Evolutionary conservation across 1,140 invertebrate genomes (phyloP).

Genomic region (Drosophila oshimai): DNA sequence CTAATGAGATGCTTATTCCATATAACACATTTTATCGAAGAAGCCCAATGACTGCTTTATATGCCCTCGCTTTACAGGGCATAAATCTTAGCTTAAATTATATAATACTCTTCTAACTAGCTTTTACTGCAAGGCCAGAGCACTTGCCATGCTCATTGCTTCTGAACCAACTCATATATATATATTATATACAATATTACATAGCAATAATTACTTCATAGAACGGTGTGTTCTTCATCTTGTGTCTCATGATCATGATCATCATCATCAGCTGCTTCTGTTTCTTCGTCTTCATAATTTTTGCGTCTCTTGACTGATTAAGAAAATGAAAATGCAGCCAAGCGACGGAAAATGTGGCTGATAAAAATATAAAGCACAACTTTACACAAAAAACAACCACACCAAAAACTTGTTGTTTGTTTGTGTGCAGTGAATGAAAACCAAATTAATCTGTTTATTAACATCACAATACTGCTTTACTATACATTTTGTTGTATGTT

Average conservation of each 20-base stretch:
- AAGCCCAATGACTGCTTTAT: too few relatives aligned
- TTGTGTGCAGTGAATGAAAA: conserved; percentile 62
- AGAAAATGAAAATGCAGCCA: conserved; percentile 71
- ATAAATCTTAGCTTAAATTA: conserved; percentile 26
- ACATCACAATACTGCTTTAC: not conserved
- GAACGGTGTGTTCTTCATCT: conserved; percentile 24
- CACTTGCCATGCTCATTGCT: conserved; percentile 67
- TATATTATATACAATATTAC: conserved; percentile 1
- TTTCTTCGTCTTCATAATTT: conserved; percentile 1
- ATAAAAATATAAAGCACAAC: conserved; percentile 43
- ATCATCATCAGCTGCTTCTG: not conserved
- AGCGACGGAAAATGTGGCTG: conserved; percentile 63
- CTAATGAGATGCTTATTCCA: too few relatives aligned
- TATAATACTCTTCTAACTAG: conserved; percentile 37
- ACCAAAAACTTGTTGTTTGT: too few relatives aligned
- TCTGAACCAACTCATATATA: conserved; percentile 10
- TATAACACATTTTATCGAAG: too few relatives aligned
- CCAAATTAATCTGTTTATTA: conserved; percentile 35
- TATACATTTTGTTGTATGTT: not conserved
- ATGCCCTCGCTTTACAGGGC: not conserved
- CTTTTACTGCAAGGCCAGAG: conserved; percentile 16
- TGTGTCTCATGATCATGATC: not conserved
- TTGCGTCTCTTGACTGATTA: conserved; percentile 63
- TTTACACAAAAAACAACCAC: not conserved
- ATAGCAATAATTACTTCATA: conserved; percentile 58